Conservation (phyloP, 2,113 vertebrate genomes). For the Pangasianodon gigas region DNA sequence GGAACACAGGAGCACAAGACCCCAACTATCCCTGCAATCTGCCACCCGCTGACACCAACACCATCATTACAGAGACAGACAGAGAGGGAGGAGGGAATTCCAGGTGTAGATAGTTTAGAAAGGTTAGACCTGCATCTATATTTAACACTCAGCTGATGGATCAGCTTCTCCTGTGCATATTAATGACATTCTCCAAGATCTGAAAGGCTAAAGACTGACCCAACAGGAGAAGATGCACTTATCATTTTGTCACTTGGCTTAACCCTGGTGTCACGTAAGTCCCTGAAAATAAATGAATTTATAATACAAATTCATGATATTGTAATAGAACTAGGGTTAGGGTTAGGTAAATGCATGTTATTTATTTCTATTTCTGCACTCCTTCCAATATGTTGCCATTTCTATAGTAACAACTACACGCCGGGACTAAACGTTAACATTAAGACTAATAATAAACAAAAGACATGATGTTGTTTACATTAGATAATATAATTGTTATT, state of each 20-base stretch:
- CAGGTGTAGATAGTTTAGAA: slow-evolving; percentile 21
- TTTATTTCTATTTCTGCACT: too few relatives aligned
- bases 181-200: not conserved
- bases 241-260: slow-evolving; percentile 24
- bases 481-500: too few relatives aligned
- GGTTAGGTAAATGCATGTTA: too few relatives aligned
- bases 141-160: slow-evolving; percentile 17
- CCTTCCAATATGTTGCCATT: too few relatives aligned
- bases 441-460: not conserved
- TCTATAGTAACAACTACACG: too few relatives aligned
- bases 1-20: slow-evolving; percentile 27
- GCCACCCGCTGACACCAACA: slow-evolving; percentile 47
- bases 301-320: not conserved
- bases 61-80: slow-evolving; percentile 35
- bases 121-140: slow-evolving; percentile 21
- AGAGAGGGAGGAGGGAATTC: not conserved
- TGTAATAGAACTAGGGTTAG: not conserved
- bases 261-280: not conserved
- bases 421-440: too few relatives aligned
- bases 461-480: too few relatives aligned
- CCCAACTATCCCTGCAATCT: slow-evolving; percentile 43
- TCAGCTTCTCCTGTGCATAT: slow-evolving; percentile 7
- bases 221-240: not conserved
- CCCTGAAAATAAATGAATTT: not conserved
- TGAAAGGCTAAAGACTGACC: not conserved